Evolutionary conservation across 2,113 vertebrate genomes (phyloP).

Genomic region (Setophaga kirtlandii): DNA sequence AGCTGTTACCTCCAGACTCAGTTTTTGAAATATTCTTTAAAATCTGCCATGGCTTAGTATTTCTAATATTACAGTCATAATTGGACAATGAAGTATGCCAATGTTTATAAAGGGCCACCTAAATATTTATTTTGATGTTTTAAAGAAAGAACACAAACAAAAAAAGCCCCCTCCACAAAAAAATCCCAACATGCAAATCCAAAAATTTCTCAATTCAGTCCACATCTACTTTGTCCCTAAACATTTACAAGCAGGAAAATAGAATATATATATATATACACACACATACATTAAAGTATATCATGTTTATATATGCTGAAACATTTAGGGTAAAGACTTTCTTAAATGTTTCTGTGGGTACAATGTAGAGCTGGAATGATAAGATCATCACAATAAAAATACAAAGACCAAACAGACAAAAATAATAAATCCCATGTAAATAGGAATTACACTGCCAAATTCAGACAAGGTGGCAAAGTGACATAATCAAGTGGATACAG

Average conservation of each 20-base stretch:
- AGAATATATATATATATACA: no score
- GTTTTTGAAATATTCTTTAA: slow-evolving; percentile 45
- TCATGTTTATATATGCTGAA: background rate
- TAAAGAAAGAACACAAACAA: background rate
- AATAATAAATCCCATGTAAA: background rate
- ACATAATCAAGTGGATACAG: slow-evolving; percentile 33
- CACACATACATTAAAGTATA: background rate
- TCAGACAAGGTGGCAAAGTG: slow-evolving; percentile 26
- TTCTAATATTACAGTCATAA: background rate
- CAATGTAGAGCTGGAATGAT: background rate
- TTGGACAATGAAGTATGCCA: background rate
- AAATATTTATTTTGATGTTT: background rate
- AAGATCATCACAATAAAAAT: background rate
- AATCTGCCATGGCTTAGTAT: background rate
- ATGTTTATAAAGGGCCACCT: background rate
- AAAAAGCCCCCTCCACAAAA: rapidly evolving
- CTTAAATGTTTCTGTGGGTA: background rate
- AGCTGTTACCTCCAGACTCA: slow-evolving; percentile 69
- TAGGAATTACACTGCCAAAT: slow-evolving; percentile 12
- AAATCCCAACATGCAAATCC: background rate
- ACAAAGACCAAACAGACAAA: background rate
- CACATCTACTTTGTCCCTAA: background rate
- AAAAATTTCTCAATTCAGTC: background rate
- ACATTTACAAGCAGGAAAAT: background rate
- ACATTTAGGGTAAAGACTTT: background rate